Evolutionary conservation across 1,140 invertebrate species (phyloP), one percentile per base, ranked within the genome.

Genomic region (Conus ventricosus): DNA sequence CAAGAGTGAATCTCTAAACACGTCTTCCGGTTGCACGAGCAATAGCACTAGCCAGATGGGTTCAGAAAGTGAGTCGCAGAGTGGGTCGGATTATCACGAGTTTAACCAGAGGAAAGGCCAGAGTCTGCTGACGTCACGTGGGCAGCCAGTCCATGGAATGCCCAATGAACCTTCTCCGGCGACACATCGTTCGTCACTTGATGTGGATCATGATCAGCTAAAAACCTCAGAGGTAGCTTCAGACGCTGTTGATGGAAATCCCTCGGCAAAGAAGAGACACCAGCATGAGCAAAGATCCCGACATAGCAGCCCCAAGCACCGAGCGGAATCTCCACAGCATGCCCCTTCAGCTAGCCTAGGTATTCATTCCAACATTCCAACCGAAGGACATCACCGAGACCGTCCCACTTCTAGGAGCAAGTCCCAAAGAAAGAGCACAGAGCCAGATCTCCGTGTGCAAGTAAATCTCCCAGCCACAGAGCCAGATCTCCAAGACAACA

Each of bases 51-150:
- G 85, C 13, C 54, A 78, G 71, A 57, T 71, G 8, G 85, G 85
- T 7, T 87, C 85, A 20, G 81, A 88, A 39, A 88, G 78, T 54
- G 87, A 88, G 71, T 87, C 85, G 0, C 51, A 78, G 20, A 87
- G 85, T 17, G 71, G 85, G 4, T 87, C 85, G 4, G 85, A 87
- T 54, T 55, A 80, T 20, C 27, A 67, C 20, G 75, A 57, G 51
- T 57, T 55, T 23, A 76, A 39, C 67, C n/a, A 54, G 5, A 71
- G 27, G 39, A 51, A 27, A 13, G 7, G 25, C 4, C 25, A 51
- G 7, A 51, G 27, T 13, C 4, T 78, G n/a, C 7, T 39, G 25
- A 51, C 76, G 10, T 51, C 76, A 51, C 27, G 76, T 25, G 76
- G 17, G 5, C 76, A 27, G 27, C 76, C 76, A 51, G 11, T 23